These are phyloP conservation scores for Scaptomyza graminum DNA, from an alignment of 1,140 invertebrate genomes.

Conservation along the genomic window DNA sequence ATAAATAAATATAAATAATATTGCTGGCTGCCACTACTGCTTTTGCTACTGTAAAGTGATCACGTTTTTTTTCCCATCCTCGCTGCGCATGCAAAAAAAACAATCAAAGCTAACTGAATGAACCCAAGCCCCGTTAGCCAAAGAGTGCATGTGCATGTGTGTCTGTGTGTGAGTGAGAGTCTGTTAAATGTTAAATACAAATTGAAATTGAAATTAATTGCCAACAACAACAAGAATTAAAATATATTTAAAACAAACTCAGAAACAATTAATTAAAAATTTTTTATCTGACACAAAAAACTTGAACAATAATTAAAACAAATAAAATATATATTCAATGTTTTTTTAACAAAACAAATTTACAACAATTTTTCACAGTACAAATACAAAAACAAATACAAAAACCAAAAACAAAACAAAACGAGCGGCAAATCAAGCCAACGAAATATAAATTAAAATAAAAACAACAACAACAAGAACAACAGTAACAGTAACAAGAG, in stretches of 20 bases:
- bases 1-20: conserved; percentile 2
- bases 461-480: conserved; percentile 8
- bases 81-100: conserved; percentile 2
- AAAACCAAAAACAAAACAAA: conserved; percentile 34
- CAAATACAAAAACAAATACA: conserved; percentile 38
- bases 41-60: conserved; percentile 8
- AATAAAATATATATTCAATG: not conserved
- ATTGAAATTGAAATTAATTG: no score
- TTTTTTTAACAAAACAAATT: conserved; percentile 29
- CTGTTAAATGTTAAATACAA: no score
- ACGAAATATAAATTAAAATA: conserved; percentile 44
- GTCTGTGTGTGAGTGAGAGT: conserved; percentile 6
- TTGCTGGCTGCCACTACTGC: conserved; percentile 1
- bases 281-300: not conserved
- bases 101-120: conserved; percentile 1
- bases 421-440: conserved; percentile 52
- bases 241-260: no score
- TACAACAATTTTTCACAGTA: conserved; percentile 59
- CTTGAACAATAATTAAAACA: no score
- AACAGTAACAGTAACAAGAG: conserved; percentile 1
- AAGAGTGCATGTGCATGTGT: conserved; percentile 17
- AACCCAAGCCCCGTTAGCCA: not conserved
- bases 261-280: not conserved
- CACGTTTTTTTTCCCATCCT: not conserved
- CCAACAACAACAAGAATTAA: no score